Percentiles rank a stretch among this genome's conserved stretches.
phyloP scores from a whole-genome alignment of 2,113 vertebrate species.

The Lota lota region DNA sequence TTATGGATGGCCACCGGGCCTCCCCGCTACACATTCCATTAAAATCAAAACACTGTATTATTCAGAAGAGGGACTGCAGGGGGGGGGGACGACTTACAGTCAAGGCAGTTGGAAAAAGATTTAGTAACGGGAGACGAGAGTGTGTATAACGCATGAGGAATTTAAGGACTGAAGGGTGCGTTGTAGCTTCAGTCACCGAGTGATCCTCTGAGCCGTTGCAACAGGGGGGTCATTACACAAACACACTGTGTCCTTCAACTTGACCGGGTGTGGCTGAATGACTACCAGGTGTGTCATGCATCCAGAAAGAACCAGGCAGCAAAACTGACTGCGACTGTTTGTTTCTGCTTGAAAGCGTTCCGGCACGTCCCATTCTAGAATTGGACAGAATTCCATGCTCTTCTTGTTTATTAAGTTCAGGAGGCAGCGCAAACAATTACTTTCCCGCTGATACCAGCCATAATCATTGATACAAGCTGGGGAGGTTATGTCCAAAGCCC shows the following conservation, averaged over 20 bases:
- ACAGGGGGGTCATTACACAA: neutral
- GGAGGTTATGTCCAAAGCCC: neutral
- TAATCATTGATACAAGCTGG: no score
- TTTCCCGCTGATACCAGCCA: no score
- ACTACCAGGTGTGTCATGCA: constrained; percentile 1
- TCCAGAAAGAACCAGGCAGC: neutral
- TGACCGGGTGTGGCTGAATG: neutral
- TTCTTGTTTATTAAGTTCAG: no score
- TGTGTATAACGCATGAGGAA: no score
- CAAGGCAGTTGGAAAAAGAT: no score
- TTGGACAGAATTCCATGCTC: no score
- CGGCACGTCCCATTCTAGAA: neutral
- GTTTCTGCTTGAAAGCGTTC: neutral
- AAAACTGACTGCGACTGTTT: neutral
- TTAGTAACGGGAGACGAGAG: no score
- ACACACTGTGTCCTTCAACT: neutral
- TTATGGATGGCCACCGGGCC: constrained; percentile 49
- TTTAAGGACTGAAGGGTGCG: no score
- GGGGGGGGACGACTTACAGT: neutral
- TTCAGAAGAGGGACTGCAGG: constrained; percentile 26
- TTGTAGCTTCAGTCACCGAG: no score
- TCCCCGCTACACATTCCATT: constrained; percentile 56
- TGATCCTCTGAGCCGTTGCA: neutral
- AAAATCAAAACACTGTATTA: constrained; percentile 51
- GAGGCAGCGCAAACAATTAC: no score